Percentiles rank a stretch among this genome's conserved stretches.
Conservation (phyloP, 2,888 invertebrate genomes). For the Oscheius sp. region DNA sequence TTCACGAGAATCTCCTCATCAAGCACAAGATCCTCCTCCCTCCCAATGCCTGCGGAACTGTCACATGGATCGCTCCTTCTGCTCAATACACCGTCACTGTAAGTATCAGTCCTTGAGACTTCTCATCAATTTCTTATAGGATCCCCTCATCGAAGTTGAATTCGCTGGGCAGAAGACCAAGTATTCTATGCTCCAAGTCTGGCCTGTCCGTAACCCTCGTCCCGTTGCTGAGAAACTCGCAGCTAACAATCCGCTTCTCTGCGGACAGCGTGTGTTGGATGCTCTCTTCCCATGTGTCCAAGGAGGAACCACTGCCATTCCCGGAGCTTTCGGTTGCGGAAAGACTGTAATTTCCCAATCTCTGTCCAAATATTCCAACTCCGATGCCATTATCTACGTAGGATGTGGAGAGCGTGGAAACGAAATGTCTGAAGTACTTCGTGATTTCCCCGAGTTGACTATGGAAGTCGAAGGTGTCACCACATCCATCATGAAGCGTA, state of each 20-base stretch:
- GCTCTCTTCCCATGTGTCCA: conserved; percentile 91
- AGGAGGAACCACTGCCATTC: conserved; percentile 73
- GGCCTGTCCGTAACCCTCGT: conserved; percentile 98
- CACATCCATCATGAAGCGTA: conserved; percentile 99
- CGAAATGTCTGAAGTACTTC: conserved; percentile 97
- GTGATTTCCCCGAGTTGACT: conserved; percentile 97
- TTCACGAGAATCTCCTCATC: conserved; percentile 95
- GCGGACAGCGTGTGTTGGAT: conserved; percentile 97
- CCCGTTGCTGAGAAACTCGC: conserved; percentile 97
- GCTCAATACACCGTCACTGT: conserved; percentile 94
- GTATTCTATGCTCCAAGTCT: conserved; percentile 93
- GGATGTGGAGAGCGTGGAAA: conserved; percentile 99
- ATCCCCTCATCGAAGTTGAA: conserved; percentile 95
- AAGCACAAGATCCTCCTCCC: conserved; percentile 96
- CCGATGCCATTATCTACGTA: conserved; percentile 98
- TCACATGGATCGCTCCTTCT: conserved; percentile 91
- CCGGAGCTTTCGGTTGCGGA: conserved; percentile 96
- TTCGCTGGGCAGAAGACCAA: conserved; percentile 94
- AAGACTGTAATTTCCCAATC: conserved; percentile 99
- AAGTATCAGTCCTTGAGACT: conserved; percentile 40
- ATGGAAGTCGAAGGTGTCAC: conserved; percentile 93
- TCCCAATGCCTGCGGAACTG: conserved; percentile 93
- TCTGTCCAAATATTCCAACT: conserved; percentile 98
- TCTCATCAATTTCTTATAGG: conserved; percentile 77
- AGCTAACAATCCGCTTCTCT: conserved; percentile 96